Percentiles rank a stretch among this genome's conserved stretches.
These are phyloP conservation scores for Epizoanthus stellaris DNA, from an alignment of 92 coral and sea anemone species.

Conservation along the genomic window DNA sequence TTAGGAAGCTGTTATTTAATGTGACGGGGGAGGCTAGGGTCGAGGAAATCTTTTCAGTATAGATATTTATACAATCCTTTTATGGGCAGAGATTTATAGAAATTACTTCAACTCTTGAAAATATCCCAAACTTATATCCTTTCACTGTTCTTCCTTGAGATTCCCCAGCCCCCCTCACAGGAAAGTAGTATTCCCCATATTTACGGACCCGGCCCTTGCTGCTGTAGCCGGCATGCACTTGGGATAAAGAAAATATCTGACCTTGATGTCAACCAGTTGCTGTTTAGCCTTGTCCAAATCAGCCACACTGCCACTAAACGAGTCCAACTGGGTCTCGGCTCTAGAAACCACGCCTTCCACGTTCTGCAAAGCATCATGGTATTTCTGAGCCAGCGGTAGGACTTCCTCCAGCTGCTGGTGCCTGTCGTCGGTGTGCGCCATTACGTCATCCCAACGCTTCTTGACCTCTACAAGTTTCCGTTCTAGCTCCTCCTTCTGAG, in stretches of 20 bases:
- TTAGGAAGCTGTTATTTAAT: too few species aligned
- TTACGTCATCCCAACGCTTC: constrained; percentile 81
- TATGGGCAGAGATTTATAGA: too few species aligned
- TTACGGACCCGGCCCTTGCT: too few species aligned
- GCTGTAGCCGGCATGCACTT: too few species aligned
- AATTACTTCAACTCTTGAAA: too few species aligned
- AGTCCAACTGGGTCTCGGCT: constrained; percentile 80
- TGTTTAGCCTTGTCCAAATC: constrained; percentile 83
- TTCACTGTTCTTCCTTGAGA: too few species aligned
- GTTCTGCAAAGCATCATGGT: constrained; percentile 85
- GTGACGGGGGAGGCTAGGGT: too few species aligned
- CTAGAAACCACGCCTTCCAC: constrained; percentile 85
- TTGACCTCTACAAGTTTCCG: constrained; percentile 70
- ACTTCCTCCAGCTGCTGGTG: constrained; percentile 76
- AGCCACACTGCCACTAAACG: constrained; percentile 65
- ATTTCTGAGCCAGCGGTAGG: constrained; percentile 93
- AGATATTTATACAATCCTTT: too few species aligned
- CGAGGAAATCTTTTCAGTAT: too few species aligned
- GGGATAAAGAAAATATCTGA: constrained; percentile 3
- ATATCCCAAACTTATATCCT: too few species aligned
- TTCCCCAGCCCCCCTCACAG: too few species aligned
- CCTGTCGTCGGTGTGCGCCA: constrained; percentile 63
- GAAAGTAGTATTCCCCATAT: too few species aligned
- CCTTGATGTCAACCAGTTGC: constrained; percentile 83
- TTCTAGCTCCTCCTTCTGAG: constrained; percentile 71